These are phyloP conservation scores for Channa striata DNA, from an alignment of 2,797 vertebrate genomes.

Conservation along the genomic window DNA sequence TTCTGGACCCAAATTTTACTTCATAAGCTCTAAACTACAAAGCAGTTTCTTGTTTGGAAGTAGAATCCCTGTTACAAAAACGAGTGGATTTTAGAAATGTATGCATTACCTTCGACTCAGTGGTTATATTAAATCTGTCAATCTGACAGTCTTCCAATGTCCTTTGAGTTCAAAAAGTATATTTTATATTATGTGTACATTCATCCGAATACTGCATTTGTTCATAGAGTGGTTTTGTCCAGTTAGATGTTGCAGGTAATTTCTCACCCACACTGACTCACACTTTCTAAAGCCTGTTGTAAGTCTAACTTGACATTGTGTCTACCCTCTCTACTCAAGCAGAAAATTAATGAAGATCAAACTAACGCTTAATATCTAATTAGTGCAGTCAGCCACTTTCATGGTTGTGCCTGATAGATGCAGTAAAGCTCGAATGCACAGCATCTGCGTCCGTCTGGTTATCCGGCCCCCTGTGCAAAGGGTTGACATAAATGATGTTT, in stretches of 20 bases:
- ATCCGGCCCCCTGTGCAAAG: conserved; percentile 12
- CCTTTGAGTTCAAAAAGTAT: background rate
- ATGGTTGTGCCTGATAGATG: conserved; percentile 31
- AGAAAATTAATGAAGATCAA: conserved; percentile 64
- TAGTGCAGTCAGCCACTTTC: conserved; percentile 48
- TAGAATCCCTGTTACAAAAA: background rate
- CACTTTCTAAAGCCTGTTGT: conserved; percentile 33
- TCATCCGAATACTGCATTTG: background rate
- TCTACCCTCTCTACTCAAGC: conserved; percentile 48
- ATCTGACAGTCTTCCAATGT: background rate
- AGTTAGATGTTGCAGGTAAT: conserved; percentile 22
- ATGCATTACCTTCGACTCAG: too few species aligned
- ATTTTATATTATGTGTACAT: background rate
- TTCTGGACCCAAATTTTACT: background rate
- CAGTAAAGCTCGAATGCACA: conserved; percentile 19
- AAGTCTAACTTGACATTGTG: conserved; percentile 51
- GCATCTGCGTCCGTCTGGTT: conserved; percentile 39
- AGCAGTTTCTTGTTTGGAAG: background rate
- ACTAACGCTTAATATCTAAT: conserved; percentile 53
- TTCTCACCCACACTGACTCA: conserved; percentile 12
- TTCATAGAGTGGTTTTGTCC: conserved; percentile 7
- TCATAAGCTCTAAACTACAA: background rate
- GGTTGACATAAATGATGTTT: conserved; percentile 22
- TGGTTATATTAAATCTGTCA: background rate
- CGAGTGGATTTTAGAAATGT: background rate